Evolutionary conservation across 1,140 invertebrate species (phyloP).

Genomic region (Sminthurides bifidus): DNA sequence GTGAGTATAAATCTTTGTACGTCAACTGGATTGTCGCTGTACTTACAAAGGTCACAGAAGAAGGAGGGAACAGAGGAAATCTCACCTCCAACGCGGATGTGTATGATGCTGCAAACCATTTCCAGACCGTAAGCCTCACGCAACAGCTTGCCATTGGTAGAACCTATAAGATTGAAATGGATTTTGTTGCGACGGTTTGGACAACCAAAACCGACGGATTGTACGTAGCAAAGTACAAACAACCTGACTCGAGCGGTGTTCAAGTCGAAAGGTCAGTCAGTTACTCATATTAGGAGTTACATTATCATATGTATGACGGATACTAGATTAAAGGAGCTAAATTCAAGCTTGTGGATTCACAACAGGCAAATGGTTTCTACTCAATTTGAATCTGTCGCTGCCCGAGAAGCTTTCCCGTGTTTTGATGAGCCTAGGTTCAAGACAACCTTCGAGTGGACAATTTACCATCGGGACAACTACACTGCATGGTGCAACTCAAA

Average conservation of each 20-base stretch:
- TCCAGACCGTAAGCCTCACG: not conserved
- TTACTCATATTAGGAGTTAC: not conserved
- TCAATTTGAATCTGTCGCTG: not conserved
- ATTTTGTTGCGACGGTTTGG: not conserved
- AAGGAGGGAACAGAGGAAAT: not conserved
- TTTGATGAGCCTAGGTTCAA: slow-evolving; percentile 6
- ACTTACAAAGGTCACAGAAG: not conserved
- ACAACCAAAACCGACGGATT: not conserved
- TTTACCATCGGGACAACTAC: not conserved
- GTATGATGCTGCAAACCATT: not conserved
- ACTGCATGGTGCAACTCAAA: not conserved
- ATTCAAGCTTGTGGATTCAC: not conserved
- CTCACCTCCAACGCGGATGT: not conserved
- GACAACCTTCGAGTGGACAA: not conserved
- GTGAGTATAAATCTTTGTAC: no score
- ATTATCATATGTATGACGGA: not conserved
- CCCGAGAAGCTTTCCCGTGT: slow-evolving; percentile 5
- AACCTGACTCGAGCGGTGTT: not conserved
- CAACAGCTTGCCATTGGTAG: not conserved
- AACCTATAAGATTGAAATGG: not conserved
- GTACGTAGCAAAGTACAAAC: not conserved
- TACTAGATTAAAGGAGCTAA: not conserved
- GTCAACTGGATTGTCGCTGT: not conserved
- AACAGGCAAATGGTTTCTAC: not conserved
- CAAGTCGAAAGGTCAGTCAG: not conserved